Percentiles rank a stretch among this genome's conserved stretches.
phyloP scores from a whole-genome alignment of 2,888 invertebrate species.

The Leptothorax acervorum region DNA sequence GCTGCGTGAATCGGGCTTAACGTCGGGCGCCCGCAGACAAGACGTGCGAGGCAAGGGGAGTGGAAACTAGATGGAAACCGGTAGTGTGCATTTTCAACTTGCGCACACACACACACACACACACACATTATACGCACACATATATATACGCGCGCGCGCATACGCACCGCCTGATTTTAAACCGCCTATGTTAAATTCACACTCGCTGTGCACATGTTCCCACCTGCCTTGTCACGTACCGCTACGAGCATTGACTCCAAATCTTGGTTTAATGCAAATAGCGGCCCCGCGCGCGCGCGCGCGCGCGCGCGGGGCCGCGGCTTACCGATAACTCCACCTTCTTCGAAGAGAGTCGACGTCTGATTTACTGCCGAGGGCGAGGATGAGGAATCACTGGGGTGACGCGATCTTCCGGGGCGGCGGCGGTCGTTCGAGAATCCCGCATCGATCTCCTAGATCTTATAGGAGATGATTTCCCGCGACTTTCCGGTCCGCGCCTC shows the following conservation, averaged over 20 bases:
- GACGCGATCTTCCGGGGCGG: neutral
- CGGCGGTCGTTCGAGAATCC: neutral
- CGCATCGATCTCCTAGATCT: neutral
- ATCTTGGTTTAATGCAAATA: constrained; percentile 46
- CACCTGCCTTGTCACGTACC: constrained; percentile 24
- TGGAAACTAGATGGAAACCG: constrained; percentile 45
- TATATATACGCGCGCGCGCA: neutral
- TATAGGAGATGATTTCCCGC: neutral
- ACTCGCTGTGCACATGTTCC: constrained; percentile 9
- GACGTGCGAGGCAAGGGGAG: neutral
- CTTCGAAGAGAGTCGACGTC: neutral
- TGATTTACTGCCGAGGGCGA: neutral
- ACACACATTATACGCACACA: neutral
- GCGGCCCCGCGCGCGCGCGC: neutral
- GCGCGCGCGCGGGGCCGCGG: neutral
- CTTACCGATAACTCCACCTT: constrained; percentile 20
- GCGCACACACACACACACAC: neutral
- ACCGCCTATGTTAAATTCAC: constrained; percentile 11
- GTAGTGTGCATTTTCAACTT: constrained; percentile 49
- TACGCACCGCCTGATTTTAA: neutral
- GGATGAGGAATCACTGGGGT: neutral
- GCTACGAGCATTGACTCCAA: constrained; percentile 37
- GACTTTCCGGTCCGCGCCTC: neutral
- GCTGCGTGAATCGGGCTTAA: constrained; percentile 17
- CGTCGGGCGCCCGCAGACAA: neutral